phyloP scores from a whole-genome alignment of 2,797 vertebrate genomes.

The Protosalanx chinensis region DNA sequence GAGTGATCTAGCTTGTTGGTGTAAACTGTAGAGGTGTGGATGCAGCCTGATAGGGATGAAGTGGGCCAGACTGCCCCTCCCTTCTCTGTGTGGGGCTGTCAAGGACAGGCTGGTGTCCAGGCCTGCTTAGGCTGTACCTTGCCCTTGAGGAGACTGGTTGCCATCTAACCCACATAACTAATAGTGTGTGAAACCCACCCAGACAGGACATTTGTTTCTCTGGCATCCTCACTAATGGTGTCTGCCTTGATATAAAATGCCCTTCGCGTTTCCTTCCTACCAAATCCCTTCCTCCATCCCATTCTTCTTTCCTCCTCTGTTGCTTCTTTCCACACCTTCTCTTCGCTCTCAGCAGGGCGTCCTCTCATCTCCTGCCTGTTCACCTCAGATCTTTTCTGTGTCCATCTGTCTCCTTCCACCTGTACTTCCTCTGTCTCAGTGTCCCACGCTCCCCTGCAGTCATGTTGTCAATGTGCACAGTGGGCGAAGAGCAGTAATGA shows the following conservation, averaged over 20 bases:
- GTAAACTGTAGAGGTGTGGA: not conserved
- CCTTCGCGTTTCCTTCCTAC: not conserved
- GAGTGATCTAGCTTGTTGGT: not conserved
- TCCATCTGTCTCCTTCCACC: conserved; percentile 11
- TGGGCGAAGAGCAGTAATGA: not conserved
- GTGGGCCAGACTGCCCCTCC: not conserved
- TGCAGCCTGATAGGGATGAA: not conserved
- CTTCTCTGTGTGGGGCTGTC: not conserved
- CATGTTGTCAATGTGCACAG: not conserved
- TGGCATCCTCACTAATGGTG: conserved; percentile 16
- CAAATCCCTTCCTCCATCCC: not conserved
- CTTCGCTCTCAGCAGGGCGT: conserved; percentile 18
- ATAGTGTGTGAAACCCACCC: conserved; percentile 27
- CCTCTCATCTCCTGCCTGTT: conserved; percentile 9
- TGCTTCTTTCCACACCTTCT: conserved; percentile 3
- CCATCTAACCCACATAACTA: conserved; percentile 9
- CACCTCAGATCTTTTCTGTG: not conserved
- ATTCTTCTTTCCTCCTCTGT: conserved; percentile 1
- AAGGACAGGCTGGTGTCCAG: not conserved
- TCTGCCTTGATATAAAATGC: not conserved
- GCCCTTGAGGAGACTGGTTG: not conserved
- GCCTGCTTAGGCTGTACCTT: not conserved
- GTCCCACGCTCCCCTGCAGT: not conserved
- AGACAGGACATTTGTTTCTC: conserved; percentile 20
- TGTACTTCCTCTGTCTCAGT: conserved; percentile 4